phyloP scores from a whole-genome alignment of 2,797 vertebrate species.

The Meda fulgida region DNA sequence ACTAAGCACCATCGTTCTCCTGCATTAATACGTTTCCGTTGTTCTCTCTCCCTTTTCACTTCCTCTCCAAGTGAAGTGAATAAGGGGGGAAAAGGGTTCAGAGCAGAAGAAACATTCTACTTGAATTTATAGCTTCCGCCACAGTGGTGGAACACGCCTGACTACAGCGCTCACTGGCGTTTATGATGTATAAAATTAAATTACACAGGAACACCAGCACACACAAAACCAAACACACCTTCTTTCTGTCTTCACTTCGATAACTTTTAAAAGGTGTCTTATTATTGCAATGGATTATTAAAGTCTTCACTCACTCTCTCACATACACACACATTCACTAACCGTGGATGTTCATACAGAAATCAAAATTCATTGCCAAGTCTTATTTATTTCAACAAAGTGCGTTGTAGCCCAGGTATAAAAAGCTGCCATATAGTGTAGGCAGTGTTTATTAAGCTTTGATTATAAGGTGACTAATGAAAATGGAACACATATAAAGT shows the following conservation, averaged over 20 bases:
- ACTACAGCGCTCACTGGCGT: slow-evolving; percentile 76
- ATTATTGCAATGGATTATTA: slow-evolving; percentile 50
- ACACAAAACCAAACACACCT: slow-evolving; percentile 72
- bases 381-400: slow-evolving; percentile 13
- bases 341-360: background rate
- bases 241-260: slow-evolving; percentile 64
- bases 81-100: slow-evolving; percentile 64
- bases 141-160: slow-evolving; percentile 70
- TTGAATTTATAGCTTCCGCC: slow-evolving; percentile 76
- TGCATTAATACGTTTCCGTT: slow-evolving; percentile 73
- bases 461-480: background rate
- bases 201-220: slow-evolving; percentile 71
- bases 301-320: slow-evolving; percentile 17
- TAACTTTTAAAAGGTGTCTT: slow-evolving; percentile 61
- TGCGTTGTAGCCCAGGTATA: too few species aligned
- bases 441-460: background rate
- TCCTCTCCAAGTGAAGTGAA: slow-evolving; percentile 69
- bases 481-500: background rate
- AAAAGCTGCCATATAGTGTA: background rate
- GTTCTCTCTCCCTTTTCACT: slow-evolving; percentile 56
- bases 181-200: slow-evolving; percentile 84
- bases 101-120: slow-evolving; percentile 71
- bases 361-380: slow-evolving; percentile 8
- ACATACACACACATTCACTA: background rate
- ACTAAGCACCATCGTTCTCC: slow-evolving; percentile 64